Evolutionary conservation across 2,888 invertebrate species (phyloP).

Genomic region (Tenthredo mesomela): DNA sequence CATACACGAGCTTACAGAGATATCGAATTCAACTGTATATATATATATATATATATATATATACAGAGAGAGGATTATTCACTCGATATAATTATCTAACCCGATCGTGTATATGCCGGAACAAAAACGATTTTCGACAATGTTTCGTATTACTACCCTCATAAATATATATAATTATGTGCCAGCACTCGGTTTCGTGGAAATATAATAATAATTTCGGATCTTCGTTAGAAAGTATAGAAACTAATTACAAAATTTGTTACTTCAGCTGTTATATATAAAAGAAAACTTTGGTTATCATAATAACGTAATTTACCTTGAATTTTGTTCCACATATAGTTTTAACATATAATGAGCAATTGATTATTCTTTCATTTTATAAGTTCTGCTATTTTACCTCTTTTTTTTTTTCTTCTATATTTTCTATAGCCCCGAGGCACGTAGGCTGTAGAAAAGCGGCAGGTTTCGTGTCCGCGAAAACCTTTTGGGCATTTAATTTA

Average conservation of each 20-base stretch:
- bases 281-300: too few species aligned
- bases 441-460: neutral
- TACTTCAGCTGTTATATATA: too few species aligned
- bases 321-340: neutral
- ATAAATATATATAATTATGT: too few species aligned
- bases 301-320: neutral
- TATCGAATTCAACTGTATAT: neutral
- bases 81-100: neutral
- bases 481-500: constrained; percentile 26
- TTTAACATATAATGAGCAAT: neutral
- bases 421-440: neutral
- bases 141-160: neutral
- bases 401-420: neutral
- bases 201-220: neutral
- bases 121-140: neutral
- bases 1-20: neutral
- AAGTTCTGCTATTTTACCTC: neutral
- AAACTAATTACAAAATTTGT: neutral
- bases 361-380: neutral
- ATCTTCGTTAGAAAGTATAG: neutral
- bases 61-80: neutral
- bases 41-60: too few species aligned
- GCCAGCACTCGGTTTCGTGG: too few species aligned
- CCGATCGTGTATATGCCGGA: neutral
- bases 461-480: neutral